Percentiles rank a stretch among this genome's conserved stretches.
phyloP scores from a whole-genome alignment of 2,888 invertebrate genomes.

The Plagodis dolabraria region DNA sequence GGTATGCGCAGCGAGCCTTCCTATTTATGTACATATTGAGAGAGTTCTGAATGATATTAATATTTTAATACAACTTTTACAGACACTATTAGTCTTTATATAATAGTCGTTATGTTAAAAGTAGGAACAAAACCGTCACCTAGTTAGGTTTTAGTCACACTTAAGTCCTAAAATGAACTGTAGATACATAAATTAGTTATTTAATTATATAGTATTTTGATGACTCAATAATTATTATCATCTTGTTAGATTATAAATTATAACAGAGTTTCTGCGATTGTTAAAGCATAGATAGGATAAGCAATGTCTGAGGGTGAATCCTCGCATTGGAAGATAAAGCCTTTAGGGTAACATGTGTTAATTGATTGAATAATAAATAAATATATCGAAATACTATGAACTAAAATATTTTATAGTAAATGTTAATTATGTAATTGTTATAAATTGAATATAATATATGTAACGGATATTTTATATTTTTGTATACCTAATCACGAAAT shows the following conservation, averaged over 20 bases:
- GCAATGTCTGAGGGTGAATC: slow-evolving; percentile 5
- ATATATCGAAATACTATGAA: slow-evolving; percentile 14
- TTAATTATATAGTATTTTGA: slow-evolving; percentile 50
- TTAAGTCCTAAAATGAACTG: slow-evolving; percentile 58
- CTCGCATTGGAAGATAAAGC: slow-evolving; percentile 10
- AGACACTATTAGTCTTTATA: slow-evolving; percentile 65
- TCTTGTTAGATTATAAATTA: slow-evolving; percentile 49
- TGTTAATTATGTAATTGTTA: slow-evolving; percentile 62
- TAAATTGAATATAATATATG: slow-evolving; percentile 53
- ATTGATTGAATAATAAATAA: slow-evolving; percentile 18
- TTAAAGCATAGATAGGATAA: slow-evolving; percentile 8
- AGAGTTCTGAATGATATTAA: slow-evolving; percentile 78
- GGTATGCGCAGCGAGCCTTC: slow-evolving; percentile 40
- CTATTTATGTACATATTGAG: slow-evolving; percentile 56
- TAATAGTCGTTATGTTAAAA: slow-evolving; percentile 62
- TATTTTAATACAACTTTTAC: slow-evolving; percentile 78
- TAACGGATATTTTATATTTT: slow-evolving; percentile 68
- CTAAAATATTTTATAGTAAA: slow-evolving; percentile 28
- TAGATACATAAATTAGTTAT: slow-evolving; percentile 54
- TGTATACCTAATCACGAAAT: slow-evolving; percentile 56
- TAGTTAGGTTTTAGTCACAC: slow-evolving; percentile 57
- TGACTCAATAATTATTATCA: slow-evolving; percentile 38
- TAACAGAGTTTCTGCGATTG: slow-evolving; percentile 20
- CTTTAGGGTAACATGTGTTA: slow-evolving; percentile 18
- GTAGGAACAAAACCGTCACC: slow-evolving; percentile 55